These are phyloP conservation scores for Lepisosteus oculatus DNA, from an alignment of 2,113 vertebrate genomes.

Conservation along the genomic window DNA sequence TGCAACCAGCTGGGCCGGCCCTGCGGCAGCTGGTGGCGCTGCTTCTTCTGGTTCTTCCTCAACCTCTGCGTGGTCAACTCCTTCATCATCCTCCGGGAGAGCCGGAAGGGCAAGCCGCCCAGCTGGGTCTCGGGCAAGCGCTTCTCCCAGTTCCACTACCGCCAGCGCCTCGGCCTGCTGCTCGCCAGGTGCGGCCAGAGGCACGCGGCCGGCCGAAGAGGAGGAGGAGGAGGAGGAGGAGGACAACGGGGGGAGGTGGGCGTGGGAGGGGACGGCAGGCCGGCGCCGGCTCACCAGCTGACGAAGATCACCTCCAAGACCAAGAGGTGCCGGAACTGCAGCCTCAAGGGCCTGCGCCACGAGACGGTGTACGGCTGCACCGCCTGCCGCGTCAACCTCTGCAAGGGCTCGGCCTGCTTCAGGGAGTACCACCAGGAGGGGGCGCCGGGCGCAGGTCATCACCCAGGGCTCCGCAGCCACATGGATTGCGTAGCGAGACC, in stretches of 20 bases:
- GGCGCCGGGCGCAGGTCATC: constrained; percentile 40
- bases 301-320: constrained; percentile 44
- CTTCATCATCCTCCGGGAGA: constrained; percentile 68
- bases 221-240: background rate
- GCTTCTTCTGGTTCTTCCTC: constrained; percentile 67
- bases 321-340: constrained; percentile 60
- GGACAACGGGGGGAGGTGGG: background rate
- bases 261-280: background rate
- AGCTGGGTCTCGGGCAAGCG: constrained; percentile 60
- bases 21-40: constrained; percentile 60
- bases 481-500: background rate
- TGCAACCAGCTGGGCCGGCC: constrained; percentile 64
- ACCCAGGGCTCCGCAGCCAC: no score
- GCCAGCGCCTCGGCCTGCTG: constrained; percentile 63
- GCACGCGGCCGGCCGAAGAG: constrained; percentile 9
- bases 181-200: constrained; percentile 48
- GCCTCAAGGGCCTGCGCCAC: constrained; percentile 42
- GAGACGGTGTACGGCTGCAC: constrained; percentile 59
- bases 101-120: constrained; percentile 58
- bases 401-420: constrained; percentile 57
- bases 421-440: constrained; percentile 57
- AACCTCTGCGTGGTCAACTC: constrained; percentile 70
- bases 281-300: constrained; percentile 44
- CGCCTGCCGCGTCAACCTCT: constrained; percentile 54
- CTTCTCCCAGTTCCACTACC: constrained; percentile 61